These are phyloP conservation scores for Thalpophila matura DNA, from an alignment of 2,888 invertebrate species.

Conservation along the genomic window DNA sequence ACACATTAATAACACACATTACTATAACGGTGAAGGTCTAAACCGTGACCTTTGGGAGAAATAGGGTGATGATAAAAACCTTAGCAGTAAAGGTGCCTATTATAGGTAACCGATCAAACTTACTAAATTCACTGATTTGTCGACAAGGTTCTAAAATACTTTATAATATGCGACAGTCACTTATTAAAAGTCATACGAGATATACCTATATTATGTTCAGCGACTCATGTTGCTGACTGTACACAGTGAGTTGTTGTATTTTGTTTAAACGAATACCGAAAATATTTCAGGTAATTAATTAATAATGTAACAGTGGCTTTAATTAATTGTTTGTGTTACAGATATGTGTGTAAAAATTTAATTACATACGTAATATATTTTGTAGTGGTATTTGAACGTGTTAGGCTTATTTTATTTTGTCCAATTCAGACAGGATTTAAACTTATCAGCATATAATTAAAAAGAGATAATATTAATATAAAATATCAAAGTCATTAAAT, in stretches of 20 bases:
- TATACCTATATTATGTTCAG: no score
- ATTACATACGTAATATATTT: constrained; percentile 1
- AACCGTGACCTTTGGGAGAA: no score
- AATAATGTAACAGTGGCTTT: constrained; percentile 14
- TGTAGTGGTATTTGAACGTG: not conserved
- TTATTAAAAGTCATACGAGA: no score
- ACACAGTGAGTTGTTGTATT: constrained; percentile 12
- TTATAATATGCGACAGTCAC: no score
- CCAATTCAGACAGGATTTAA: not conserved
- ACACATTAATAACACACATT: no score
- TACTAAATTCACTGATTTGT: no score
- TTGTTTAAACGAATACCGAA: constrained; percentile 37
- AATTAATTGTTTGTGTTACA: constrained; percentile 30
- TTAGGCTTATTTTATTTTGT: not conserved
- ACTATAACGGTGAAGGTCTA: no score
- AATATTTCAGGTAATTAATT: constrained; percentile 31
- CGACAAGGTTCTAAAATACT: no score
- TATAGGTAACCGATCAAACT: no score
- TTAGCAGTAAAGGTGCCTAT: no score
- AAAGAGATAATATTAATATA: not conserved
- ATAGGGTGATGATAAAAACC: no score
- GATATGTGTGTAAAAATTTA: constrained; percentile 42
- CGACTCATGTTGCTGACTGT: not conserved
- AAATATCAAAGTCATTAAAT: not conserved
- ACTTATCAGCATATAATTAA: no score